These are phyloP conservation scores for Alauda arvensis DNA, from an alignment of 2,797 vertebrate species.

Conservation along the genomic window DNA sequence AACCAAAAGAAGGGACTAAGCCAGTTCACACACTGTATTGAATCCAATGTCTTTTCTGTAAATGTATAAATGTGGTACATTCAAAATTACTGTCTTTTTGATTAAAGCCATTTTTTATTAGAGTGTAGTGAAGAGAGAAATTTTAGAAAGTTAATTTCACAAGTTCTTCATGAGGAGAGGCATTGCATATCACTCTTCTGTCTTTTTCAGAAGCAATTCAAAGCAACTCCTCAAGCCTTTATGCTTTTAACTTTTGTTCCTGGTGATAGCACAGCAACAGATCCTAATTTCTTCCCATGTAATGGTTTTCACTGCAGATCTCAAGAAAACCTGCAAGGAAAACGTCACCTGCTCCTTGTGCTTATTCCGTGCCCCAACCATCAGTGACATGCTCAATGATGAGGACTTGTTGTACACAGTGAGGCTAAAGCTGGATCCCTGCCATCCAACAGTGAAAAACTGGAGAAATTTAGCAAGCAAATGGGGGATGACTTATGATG, in stretches of 20 bases:
- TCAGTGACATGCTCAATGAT: constrained; percentile 94
- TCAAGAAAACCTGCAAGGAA: constrained; percentile 54
- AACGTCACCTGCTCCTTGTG: constrained; percentile 65
- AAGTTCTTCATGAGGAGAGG: background rate
- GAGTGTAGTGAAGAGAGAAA: background rate
- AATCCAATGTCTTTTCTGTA: background rate
- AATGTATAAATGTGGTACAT: background rate
- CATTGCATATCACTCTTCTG: background rate
- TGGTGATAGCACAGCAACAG: background rate
- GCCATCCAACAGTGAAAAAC: constrained; percentile 96
- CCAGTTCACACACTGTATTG: background rate
- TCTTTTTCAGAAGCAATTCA: background rate
- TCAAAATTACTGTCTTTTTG: background rate
- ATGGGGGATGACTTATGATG: constrained; percentile 97
- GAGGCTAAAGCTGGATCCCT: constrained; percentile 92
- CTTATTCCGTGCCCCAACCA: constrained; percentile 82
- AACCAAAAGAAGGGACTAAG: background rate
- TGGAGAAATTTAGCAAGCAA: constrained; percentile 99
- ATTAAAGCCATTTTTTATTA: background rate
- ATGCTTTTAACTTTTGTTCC: background rate
- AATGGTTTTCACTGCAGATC: constrained; percentile 52
- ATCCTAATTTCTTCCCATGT: constrained; percentile 20
- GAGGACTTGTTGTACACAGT: constrained; percentile 91
- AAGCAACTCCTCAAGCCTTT: background rate
- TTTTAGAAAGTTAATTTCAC: background rate